Evolutionary conservation across 2,113 vertebrate species (phyloP).

Genomic region (Cariama cristata): DNA sequence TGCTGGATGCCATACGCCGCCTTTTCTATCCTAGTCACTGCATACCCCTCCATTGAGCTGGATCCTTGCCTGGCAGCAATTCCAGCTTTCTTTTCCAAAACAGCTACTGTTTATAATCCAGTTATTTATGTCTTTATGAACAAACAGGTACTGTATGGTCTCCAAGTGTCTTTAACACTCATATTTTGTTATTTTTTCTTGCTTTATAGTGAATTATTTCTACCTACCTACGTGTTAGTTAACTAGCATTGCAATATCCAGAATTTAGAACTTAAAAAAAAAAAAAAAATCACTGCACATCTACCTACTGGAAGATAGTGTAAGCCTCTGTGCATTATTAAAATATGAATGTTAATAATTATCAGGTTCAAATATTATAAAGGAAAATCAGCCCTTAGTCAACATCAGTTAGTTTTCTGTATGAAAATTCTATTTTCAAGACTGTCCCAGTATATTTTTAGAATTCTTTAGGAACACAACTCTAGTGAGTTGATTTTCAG

Average conservation of each 20-base stretch:
- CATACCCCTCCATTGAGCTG: constrained; percentile 80
- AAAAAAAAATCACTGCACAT: background rate
- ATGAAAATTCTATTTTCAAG: background rate
- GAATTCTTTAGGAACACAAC: background rate
- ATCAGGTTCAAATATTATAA: background rate
- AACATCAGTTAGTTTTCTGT: background rate
- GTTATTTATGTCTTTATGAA: constrained; percentile 94
- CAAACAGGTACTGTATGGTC: constrained; percentile 82
- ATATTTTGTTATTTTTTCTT: background rate
- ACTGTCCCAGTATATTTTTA: background rate
- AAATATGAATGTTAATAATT: background rate
- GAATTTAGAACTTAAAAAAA: background rate
- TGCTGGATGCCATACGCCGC: constrained; percentile 88
- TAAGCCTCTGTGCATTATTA: background rate
- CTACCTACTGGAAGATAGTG: accelerated
- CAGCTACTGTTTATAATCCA: constrained; percentile 89
- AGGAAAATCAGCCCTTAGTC: background rate
- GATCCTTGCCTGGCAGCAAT: constrained; percentile 85
- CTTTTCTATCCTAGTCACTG: constrained; percentile 85
- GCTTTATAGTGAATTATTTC: background rate
- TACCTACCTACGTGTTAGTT: background rate
- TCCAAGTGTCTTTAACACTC: background rate
- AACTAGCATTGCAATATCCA: background rate
- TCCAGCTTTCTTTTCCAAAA: constrained; percentile 91
- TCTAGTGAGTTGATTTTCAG: background rate